Evolutionary conservation across 30 jellyfish, hydroid and myxozoan species (phyloP), one percentile per base, ranked within the genome.

Genomic region (Clytia hemisphaerica): DNA sequence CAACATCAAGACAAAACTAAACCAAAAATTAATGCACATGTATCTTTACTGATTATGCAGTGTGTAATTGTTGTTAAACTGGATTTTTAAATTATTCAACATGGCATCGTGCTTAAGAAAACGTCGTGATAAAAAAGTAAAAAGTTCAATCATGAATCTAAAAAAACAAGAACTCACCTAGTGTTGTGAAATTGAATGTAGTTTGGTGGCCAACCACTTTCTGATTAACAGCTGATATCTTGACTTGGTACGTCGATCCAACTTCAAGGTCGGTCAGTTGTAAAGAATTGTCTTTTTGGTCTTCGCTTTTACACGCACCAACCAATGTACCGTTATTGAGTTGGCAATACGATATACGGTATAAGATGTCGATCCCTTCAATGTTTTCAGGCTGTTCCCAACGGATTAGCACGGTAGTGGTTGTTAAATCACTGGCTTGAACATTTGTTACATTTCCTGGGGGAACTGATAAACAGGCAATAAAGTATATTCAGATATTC

Each of bases 271-370:
- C 54, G 45, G 10, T 50, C 25, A 69, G 38, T 24, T 40, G 55
- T 3, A 29, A 9, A 6, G 31, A 24, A 16, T 74, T 45, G 48
- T 69, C 81, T 69, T 30, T 48, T 34, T 45, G 75, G 37, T 69
- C 74, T 2, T 22, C 7, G 4, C 33, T 4, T 58, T 4, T 24
- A 58, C 71, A 58, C 16, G 25, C 45, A 5, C 4, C 2, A 22
- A 2, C 7, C 2, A 58, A 4, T 2, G 71, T 3, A 2, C 7
- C 58, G 30, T 58, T 58, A 58, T 29, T 6, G 45, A 58, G 16
- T 58, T 58, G 25, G 14, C 71, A 58, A n/a, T 22, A 6, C 16
- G 3, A 22, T 4, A 58, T 45, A 2, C 6, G 55, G 14, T 58
- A 58, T 24, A 7, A 22, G 16, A 58, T 58, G 16, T 29, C 44